These are phyloP conservation scores for Spea hammondii DNA, from an alignment of 2,797 vertebrate genomes.

Conservation along the genomic window DNA sequence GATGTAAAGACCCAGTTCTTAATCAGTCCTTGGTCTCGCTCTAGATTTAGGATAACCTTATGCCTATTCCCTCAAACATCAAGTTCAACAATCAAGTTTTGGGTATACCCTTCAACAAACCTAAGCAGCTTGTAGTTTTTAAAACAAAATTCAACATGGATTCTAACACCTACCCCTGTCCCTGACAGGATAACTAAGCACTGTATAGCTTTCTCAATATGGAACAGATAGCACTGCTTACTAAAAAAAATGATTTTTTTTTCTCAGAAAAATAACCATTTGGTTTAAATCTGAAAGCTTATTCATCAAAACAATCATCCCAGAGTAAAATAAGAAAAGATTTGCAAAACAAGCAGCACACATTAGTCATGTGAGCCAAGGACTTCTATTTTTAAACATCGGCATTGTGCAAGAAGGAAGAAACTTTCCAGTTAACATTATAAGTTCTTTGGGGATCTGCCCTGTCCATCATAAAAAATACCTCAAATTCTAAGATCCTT, in stretches of 20 bases:
- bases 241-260: background rate
- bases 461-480: constrained; percentile 29
- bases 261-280: constrained; percentile 19
- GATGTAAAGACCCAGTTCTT: no score
- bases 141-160: no score
- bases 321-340: constrained; percentile 43
- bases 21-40: no score
- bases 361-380: constrained; percentile 44
- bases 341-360: constrained; percentile 45
- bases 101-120: no score
- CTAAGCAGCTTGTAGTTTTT: no score
- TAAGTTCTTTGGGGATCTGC: constrained; percentile 34
- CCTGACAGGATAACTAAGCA: no score
- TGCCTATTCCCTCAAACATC: no score
- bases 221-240: no score
- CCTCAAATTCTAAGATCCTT: constrained; percentile 7
- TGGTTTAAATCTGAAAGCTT: constrained; percentile 29
- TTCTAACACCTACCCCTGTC: no score
- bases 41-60: no score
- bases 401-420: constrained; percentile 38
- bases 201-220: no score
- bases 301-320: constrained; percentile 34
- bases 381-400: constrained; percentile 48
- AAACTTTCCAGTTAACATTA: constrained; percentile 50
- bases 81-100: no score